Evolutionary conservation across 2,113 vertebrate species (phyloP).

Genomic region (Malurus elegans): DNA sequence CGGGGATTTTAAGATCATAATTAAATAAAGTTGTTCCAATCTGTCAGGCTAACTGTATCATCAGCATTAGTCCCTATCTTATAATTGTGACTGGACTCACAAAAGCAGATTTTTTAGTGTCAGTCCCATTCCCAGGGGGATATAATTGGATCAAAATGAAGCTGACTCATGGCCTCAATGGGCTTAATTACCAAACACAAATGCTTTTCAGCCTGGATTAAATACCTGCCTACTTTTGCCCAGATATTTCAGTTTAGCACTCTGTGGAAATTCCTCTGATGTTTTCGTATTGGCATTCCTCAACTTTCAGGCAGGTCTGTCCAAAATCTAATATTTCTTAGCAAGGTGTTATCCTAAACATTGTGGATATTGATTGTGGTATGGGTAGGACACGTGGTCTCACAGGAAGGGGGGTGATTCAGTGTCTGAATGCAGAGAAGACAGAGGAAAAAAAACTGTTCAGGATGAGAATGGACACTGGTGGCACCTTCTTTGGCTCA

Average conservation of each 20-base stretch:
- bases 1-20: background rate
- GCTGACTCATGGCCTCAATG: background rate
- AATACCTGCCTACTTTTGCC: background rate
- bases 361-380: background rate
- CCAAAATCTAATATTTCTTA: background rate
- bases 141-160: background rate
- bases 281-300: background rate
- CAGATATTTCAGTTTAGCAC: background rate
- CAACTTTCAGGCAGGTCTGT: background rate
- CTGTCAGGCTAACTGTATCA: background rate
- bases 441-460: background rate
- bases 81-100: background rate
- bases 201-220: background rate
- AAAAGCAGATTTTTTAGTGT: background rate
- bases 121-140: background rate
- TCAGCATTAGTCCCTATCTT: background rate
- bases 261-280: background rate
- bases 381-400: background rate
- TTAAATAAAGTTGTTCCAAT: background rate
- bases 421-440: background rate
- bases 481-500: background rate
- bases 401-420: background rate
- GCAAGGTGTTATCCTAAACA: background rate
- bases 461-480: background rate
- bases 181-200: background rate